A percentile compares a stretch with the other conserved stretches of the same genome.
Conservation (phyloP, 2,797 vertebrate genomes). For the Catharus ustulatus region DNA sequence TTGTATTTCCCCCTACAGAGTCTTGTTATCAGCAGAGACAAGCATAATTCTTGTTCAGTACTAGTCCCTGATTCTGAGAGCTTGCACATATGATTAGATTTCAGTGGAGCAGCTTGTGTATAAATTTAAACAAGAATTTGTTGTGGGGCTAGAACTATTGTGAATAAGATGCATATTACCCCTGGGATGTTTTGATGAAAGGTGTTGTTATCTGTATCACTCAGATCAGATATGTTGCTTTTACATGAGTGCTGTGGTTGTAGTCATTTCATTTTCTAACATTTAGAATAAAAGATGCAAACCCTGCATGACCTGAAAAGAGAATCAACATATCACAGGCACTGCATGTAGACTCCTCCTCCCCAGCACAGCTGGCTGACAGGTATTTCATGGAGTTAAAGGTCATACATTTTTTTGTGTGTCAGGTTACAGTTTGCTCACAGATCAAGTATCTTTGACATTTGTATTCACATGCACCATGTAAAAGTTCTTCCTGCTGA, state of each 20-base stretch:
- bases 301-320: neutral
- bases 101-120: neutral
- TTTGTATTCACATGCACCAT: neutral
- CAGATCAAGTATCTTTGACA: neutral
- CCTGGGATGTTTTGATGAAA: conserved; percentile 22
- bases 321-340: neutral
- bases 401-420: neutral
- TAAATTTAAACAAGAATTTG: conserved; percentile 26
- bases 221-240: neutral
- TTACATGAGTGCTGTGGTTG: neutral
- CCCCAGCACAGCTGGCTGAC: neutral
- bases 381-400: conserved; percentile 15
- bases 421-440: neutral
- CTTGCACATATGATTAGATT: neutral
- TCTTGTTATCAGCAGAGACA: neutral
- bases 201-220: conserved; percentile 13
- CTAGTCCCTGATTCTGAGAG: neutral
- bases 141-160: neutral
- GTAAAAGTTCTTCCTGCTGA: neutral
- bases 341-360: neutral
- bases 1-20: neutral
- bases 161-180: conserved; percentile 13
- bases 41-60: neutral
- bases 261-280: conserved; percentile 33
- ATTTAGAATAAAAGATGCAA: neutral